Conservation (phyloP, 1,140 invertebrate genomes). For the Amyelois transitella region DNA sequence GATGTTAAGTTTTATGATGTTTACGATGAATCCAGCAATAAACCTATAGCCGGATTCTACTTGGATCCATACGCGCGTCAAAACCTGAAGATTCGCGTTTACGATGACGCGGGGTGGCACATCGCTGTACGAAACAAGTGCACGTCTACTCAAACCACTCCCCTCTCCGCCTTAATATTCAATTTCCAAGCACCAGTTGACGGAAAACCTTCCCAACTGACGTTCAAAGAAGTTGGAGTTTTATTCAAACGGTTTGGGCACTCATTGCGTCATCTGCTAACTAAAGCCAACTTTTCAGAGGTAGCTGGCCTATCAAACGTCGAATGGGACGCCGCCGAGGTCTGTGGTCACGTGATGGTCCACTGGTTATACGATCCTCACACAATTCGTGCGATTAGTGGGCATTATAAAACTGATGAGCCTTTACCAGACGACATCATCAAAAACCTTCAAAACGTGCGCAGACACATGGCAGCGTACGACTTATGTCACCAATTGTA, state of each 20-base stretch:
- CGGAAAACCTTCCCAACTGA: slow-evolving; percentile 81
- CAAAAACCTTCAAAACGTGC: slow-evolving; percentile 77
- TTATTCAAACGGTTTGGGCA: slow-evolving; percentile 92
- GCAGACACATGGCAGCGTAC: slow-evolving; percentile 85
- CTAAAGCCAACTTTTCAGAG: slow-evolving; percentile 86
- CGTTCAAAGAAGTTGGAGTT: slow-evolving; percentile 82
- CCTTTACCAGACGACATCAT: slow-evolving; percentile 80
- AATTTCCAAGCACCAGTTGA: slow-evolving; percentile 82
- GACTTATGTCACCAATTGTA: slow-evolving; percentile 89
- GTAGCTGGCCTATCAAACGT: slow-evolving; percentile 88
- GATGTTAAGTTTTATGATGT: slow-evolving; percentile 91
- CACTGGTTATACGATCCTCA: slow-evolving; percentile 86
- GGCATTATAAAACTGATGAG: slow-evolving; percentile 84
- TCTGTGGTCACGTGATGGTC: slow-evolving; percentile 86
- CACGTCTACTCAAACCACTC: slow-evolving; percentile 75
- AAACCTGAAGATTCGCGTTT: slow-evolving; percentile 76
- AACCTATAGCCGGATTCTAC: slow-evolving; percentile 86
- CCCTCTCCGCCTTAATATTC: slow-evolving; percentile 87
- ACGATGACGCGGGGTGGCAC: slow-evolving; percentile 80
- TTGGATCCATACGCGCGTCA: slow-evolving; percentile 86
- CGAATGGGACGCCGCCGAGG: slow-evolving; percentile 92
- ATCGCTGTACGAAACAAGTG: slow-evolving; percentile 81
- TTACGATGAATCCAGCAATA: slow-evolving; percentile 80
- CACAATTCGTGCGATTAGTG: slow-evolving; percentile 80
- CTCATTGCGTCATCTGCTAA: slow-evolving; percentile 87